A percentile compares a stretch with the other conserved stretches of the same genome.
Evolutionary conservation across 2,113 vertebrate species (phyloP).

Genomic region (Oxyruncus cristatus): DNA sequence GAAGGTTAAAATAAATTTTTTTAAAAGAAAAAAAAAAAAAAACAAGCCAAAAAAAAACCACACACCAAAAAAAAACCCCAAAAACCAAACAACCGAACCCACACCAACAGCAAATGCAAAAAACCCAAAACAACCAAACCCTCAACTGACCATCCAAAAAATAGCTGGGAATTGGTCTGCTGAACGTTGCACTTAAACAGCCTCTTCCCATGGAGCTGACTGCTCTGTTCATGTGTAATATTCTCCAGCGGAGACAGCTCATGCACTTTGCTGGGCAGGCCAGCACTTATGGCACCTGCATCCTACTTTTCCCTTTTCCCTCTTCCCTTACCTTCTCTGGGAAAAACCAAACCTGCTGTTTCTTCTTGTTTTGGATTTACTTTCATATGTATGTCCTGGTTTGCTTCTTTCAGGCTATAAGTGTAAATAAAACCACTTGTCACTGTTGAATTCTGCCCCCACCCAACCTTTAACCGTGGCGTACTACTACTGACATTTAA

Average conservation of each 20-base stretch:
- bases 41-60: too few relatives aligned
- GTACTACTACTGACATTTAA: background rate
- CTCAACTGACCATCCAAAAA: background rate
- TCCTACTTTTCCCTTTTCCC: background rate
- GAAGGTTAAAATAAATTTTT: background rate
- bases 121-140: background rate
- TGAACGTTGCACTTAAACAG: slow-evolving; percentile 43
- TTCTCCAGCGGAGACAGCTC: slow-evolving; percentile 49
- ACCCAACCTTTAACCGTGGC: background rate
- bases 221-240: slow-evolving; percentile 44
- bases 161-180: background rate
- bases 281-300: background rate
- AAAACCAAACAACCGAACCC: background rate
- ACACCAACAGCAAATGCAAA: background rate
- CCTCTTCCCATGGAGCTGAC: slow-evolving; percentile 25
- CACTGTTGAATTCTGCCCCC: background rate
- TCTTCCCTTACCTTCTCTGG: background rate
- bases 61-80: background rate
- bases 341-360: background rate
- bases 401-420: background rate
- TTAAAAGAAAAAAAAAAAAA: background rate
- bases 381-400: background rate
- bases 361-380: background rate
- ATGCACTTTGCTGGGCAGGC: slow-evolving; percentile 62
- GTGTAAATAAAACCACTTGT: background rate